Percentiles rank a stretch among this genome's conserved stretches.
Conservation (phyloP, 2,797 vertebrate genomes). For the Pristis pectinata region DNA sequence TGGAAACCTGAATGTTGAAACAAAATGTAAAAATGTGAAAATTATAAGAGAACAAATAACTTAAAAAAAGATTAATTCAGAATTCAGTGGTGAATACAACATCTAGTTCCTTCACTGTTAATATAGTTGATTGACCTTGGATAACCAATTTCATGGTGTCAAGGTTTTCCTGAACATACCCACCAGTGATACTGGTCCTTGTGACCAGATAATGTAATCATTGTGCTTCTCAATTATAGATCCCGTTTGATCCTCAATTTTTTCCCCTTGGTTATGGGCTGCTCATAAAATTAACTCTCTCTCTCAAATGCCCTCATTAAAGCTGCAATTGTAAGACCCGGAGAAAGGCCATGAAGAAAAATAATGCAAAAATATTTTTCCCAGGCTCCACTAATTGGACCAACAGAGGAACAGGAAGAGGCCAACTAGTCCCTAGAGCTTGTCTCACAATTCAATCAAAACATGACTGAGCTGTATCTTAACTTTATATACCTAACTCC, state of each 20-base stretch:
- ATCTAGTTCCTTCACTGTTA: neutral
- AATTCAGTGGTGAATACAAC: neutral
- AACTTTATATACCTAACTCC: neutral
- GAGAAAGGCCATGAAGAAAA: neutral
- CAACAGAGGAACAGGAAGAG: neutral
- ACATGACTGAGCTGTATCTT: neutral
- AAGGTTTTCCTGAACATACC: neutral
- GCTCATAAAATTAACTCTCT: neutral
- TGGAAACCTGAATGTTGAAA: neutral
- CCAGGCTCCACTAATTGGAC: neutral
- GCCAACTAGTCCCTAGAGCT: neutral
- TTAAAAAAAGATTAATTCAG: neutral
- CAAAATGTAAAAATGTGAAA: neutral
- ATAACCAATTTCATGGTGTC: neutral
- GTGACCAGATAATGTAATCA: neutral
- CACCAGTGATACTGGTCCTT: neutral
- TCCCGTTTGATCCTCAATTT: neutral
- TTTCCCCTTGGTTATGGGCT: neutral
- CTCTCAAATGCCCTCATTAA: neutral
- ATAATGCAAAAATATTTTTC: too few species aligned
- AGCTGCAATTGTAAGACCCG: neutral
- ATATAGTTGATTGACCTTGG: neutral
- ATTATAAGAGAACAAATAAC: neutral
- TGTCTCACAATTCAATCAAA: neutral
- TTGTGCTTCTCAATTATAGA: neutral